Conservation (phyloP, 2,113 vertebrate genomes). For the Hippocampus guttulatus region DNA sequence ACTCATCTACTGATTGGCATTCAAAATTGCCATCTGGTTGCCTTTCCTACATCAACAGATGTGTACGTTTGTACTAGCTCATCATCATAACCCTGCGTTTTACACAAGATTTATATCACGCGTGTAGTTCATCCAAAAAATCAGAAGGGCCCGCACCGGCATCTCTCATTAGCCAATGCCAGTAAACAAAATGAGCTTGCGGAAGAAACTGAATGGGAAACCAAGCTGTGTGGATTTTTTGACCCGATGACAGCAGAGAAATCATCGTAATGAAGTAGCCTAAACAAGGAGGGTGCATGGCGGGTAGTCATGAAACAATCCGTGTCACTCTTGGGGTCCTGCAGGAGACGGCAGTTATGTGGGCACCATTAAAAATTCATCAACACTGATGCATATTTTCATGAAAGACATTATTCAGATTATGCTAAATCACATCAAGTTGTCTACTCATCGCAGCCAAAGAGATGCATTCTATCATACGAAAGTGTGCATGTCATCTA, state of each 20-base stretch:
- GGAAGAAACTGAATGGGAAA: not conserved
- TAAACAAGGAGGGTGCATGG: not conserved
- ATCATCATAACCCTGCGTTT: not conserved
- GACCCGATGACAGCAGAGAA: not conserved
- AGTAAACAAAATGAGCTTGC: conserved; percentile 1
- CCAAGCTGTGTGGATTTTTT: not conserved
- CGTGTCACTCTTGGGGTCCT: too few species aligned
- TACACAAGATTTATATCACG: not conserved
- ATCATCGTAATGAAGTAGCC: not conserved
- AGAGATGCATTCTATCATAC: not conserved
- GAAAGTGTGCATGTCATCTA: conserved; percentile 2
- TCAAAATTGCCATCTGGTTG: not conserved
- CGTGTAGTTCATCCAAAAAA: not conserved
- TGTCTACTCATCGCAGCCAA: conserved; percentile 5
- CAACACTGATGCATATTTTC: conserved; percentile 2
- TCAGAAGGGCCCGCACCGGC: not conserved
- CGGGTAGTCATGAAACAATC: conserved; percentile 3
- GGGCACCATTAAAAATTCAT: conserved; percentile 9
- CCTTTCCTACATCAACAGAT: not conserved
- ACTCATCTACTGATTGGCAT: not conserved
- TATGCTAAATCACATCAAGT: conserved; percentile 13
- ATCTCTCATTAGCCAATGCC: not conserved
- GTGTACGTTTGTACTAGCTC: not conserved
- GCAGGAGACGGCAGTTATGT: not conserved
- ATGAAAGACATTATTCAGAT: conserved; percentile 9